Conservation (phyloP, 2,797 vertebrate species). For the Sebastes vulpes region DNA sequence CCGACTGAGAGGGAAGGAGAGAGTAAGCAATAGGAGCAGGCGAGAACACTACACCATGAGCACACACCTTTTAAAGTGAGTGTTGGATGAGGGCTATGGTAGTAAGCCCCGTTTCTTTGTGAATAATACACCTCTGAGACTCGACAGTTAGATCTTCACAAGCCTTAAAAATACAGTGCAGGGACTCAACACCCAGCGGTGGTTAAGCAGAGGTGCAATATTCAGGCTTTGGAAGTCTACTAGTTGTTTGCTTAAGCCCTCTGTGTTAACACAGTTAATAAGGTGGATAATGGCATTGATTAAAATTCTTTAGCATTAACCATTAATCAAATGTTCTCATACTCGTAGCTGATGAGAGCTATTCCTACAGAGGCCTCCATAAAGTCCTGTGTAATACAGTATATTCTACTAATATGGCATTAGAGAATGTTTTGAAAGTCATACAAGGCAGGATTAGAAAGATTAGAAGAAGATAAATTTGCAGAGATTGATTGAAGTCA, state of each 20-base stretch:
- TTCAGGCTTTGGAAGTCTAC: conserved; percentile 20
- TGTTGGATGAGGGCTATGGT: conserved; percentile 55
- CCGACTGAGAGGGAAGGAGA: background rate
- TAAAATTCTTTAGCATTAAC: conserved; percentile 6
- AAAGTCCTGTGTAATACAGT: background rate
- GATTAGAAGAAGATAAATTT: background rate
- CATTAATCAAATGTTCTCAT: conserved; percentile 7
- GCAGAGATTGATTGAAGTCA: background rate
- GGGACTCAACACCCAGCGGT: conserved; percentile 52
- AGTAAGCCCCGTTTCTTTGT: conserved; percentile 61
- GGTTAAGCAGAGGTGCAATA: conserved; percentile 28
- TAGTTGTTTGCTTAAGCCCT: conserved; percentile 56
- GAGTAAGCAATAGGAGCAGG: conserved; percentile 3
- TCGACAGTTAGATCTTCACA: conserved; percentile 54
- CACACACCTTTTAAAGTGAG: conserved; percentile 59
- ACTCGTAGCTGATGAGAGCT: background rate
- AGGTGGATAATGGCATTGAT: conserved; percentile 39
- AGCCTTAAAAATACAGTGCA: conserved; percentile 50
- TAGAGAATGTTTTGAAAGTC: background rate
- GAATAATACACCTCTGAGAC: conserved; percentile 72
- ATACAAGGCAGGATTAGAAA: conserved; percentile 5
- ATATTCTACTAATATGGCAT: background rate
- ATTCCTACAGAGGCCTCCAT: background rate
- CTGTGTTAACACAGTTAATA: conserved; percentile 46
- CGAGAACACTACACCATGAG: conserved; percentile 25